Base-by-base conservation (phyloP, 2,797 vertebrate genomes). In the Pseudochromis fuscus region DNA sequence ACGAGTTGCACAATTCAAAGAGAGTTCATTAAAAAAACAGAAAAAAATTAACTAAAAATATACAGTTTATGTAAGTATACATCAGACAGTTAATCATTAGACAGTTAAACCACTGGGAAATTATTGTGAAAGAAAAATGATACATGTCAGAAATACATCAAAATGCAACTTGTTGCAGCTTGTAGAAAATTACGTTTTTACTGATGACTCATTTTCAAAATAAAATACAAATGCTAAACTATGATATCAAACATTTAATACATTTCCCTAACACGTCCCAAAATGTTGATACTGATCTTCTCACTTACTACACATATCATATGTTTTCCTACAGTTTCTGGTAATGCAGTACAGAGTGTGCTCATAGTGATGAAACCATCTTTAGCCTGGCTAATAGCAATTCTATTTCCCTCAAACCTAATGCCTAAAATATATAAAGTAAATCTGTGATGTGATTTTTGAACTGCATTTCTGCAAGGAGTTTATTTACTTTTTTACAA, bases 231-330 rank as follows among this genome's bases (percentile, higher is more conserved):
- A n/a, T n/a, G n/a, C n/a, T 18, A 4, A 33, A 51, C 18, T 27
- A 13, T 44, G 10, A 45, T 52, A 45, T 45, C n/a, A 48, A 24
- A 46, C 30, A 7, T 45, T 42, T 0, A 13, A 28, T 49, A 18
- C 2, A 18, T 6, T 15, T 40, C 18, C 7, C 38, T n/a, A 16
- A 7, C 15, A 16, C 15, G 5, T 40, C 38, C 5, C 16, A 24
- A 60, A 55, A 59, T 59, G 8, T 67, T 23, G 4, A 42, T 27
- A 19, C 11, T n/a, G 12, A 69, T 37, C 10, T 40, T 7, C 5
- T 65, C 7, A 8, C 31, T 63, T 27, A 33, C 45, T 37, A 25
- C 35, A 6, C 30, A 12, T 55, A 60, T 50, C 0, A 64, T 64
- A 21, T 25, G 9, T 55, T 51, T 31, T 49, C 27, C 7, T 15